phyloP scores from a whole-genome alignment of 1,140 invertebrate genomes.

The Agraylea sexmaculata region DNA sequence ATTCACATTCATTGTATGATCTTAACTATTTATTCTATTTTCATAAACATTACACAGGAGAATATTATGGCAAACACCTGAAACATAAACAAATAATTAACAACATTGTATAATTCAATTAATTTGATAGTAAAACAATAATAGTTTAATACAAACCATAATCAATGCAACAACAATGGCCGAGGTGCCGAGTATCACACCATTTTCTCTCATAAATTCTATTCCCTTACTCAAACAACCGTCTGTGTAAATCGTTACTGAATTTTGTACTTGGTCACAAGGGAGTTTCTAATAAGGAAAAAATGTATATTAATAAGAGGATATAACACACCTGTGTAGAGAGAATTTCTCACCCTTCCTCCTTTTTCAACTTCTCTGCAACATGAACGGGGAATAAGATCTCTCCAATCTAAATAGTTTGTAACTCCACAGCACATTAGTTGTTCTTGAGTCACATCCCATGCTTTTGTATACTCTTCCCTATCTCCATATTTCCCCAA shows the following conservation, averaged over 20 bases:
- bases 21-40: slow-evolving; percentile 57
- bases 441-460: slow-evolving; percentile 71
- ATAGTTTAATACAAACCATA: slow-evolving; percentile 51
- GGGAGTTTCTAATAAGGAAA: slow-evolving; percentile 42
- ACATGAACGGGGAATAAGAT: slow-evolving; percentile 64
- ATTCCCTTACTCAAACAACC: slow-evolving; percentile 62
- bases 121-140: no score
- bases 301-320: slow-evolving; percentile 3
- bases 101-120: no score
- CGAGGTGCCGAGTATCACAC: slow-evolving; percentile 65
- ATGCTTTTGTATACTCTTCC: slow-evolving; percentile 57
- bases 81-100: slow-evolving; percentile 27
- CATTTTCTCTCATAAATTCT: slow-evolving; percentile 62
- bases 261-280: slow-evolving; percentile 47
- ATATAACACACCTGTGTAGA: slow-evolving; percentile 14
- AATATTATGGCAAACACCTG: slow-evolving; percentile 62
- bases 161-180: slow-evolving; percentile 68
- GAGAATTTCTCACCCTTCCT: slow-evolving; percentile 38
- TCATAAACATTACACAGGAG: slow-evolving; percentile 58
- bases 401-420: slow-evolving; percentile 61
- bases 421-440: slow-evolving; percentile 75
- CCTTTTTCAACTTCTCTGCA: slow-evolving; percentile 55
- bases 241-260: slow-evolving; percentile 51
- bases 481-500: slow-evolving; percentile 58
- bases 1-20: no score